Conservation (phyloP, 2,113 vertebrate species). For the Gymnarchus niloticus region DNA sequence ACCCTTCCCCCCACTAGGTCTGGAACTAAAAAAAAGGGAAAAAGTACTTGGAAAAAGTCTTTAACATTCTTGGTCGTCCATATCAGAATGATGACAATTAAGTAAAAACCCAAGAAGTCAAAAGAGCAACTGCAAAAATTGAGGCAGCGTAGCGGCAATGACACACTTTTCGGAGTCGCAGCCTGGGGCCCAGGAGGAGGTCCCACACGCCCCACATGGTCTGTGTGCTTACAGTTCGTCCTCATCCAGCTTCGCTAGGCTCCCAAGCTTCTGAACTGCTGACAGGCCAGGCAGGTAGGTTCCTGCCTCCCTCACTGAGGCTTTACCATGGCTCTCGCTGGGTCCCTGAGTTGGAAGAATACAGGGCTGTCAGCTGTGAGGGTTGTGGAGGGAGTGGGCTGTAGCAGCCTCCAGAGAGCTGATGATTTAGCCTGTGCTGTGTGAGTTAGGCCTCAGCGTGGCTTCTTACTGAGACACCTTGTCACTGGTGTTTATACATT, state of each 20-base stretch:
- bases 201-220: slow-evolving; percentile 17
- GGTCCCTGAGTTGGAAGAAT: slow-evolving; percentile 52
- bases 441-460: neutral
- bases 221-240: slow-evolving; percentile 71
- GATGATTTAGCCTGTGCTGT: no score
- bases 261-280: slow-evolving; percentile 56
- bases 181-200: neutral
- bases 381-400: neutral
- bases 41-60: neutral
- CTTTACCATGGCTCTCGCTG: slow-evolving; percentile 52
- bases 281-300: slow-evolving; percentile 36
- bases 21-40: slow-evolving; percentile 6
- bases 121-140: neutral
- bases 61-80: slow-evolving; percentile 3
- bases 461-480: neutral
- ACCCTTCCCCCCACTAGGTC: neutral
- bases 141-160: neutral
- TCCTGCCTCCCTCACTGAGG: slow-evolving; percentile 41
- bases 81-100: slow-evolving; percentile 6
- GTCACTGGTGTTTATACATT: no score
- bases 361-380: slow-evolving; percentile 13
- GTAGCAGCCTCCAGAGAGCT: neutral
- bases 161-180: neutral
- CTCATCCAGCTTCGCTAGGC: slow-evolving; percentile 76
- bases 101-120: neutral